phyloP scores from a whole-genome alignment of 2,113 vertebrate species.

The Hydrochoerus hydrochaeris region DNA sequence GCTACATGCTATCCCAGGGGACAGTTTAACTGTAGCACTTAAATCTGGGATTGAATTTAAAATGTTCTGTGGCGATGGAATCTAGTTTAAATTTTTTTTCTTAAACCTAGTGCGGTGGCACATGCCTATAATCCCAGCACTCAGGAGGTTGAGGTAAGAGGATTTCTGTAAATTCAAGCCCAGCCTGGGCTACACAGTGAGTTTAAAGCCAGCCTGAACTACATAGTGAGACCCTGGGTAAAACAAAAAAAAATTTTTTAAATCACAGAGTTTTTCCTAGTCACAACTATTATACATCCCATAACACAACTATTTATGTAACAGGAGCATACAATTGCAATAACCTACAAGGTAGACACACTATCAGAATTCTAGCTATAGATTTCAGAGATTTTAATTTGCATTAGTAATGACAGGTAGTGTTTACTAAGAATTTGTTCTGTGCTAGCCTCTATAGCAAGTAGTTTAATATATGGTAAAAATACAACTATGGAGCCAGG shows the following conservation, averaged over 20 bases:
- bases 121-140: background rate
- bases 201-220: background rate
- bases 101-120: background rate
- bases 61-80: background rate
- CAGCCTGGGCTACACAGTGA: background rate
- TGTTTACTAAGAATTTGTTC: constrained; percentile 12
- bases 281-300: background rate
- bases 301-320: background rate
- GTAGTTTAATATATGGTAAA: background rate
- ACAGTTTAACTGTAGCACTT: background rate
- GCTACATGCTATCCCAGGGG: background rate
- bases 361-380: constrained; percentile 10
- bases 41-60: background rate
- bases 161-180: background rate
- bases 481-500: background rate
- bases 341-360: background rate
- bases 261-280: background rate
- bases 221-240: background rate
- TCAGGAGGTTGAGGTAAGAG: background rate
- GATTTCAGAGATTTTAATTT: background rate
- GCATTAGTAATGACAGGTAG: background rate
- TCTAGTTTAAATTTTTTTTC: background rate
- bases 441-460: background rate
- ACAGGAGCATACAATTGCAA: background rate
- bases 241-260: background rate